Conservation (phyloP, 2,113 vertebrate species). For the Nibea coibor region DNA sequence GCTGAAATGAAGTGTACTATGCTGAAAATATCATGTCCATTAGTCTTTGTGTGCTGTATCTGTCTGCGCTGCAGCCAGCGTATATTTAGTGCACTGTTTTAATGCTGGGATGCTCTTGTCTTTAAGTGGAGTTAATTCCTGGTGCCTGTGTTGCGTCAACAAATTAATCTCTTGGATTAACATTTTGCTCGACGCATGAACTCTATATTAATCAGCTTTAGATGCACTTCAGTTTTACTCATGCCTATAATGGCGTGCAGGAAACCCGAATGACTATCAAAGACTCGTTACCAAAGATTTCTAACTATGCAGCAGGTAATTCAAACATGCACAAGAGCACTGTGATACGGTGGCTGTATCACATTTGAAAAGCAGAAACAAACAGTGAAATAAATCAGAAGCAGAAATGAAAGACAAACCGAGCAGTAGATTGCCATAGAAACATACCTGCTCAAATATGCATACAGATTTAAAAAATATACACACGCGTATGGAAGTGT, state of each 20-base stretch:
- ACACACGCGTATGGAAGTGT: background rate
- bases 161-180: constrained; percentile 46
- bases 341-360: too few species aligned
- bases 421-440: background rate
- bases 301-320: background rate
- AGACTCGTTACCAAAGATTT: background rate
- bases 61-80: background rate
- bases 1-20: background rate
- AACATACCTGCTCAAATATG: background rate
- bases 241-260: background rate
- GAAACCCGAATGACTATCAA: background rate
- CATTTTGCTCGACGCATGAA: background rate
- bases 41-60: background rate
- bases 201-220: constrained; percentile 17
- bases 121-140: constrained; percentile 10
- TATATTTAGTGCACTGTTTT: constrained; percentile 1
- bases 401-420: background rate
- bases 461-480: background rate
- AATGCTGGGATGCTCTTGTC: background rate
- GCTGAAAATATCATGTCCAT: background rate
- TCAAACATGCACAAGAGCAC: background rate
- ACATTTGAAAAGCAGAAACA: background rate
- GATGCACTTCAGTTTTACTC: constrained; percentile 6
- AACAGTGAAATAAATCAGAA: background rate
- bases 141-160: constrained; percentile 29